These are phyloP conservation scores for Anagyrus pseudococci DNA, from an alignment of 2,888 invertebrate species.

Conservation along the genomic window DNA sequence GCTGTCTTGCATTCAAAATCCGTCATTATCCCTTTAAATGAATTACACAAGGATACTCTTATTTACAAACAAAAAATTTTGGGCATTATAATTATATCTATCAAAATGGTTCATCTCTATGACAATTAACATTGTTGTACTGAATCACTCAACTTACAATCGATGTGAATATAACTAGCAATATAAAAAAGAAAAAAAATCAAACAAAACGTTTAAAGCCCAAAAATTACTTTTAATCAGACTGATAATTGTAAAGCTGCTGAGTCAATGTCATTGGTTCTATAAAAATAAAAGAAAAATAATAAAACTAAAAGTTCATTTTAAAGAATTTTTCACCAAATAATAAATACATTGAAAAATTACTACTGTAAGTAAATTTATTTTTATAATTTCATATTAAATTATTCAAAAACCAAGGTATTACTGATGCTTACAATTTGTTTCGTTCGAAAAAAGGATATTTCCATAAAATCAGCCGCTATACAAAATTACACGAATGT, in stretches of 20 bases:
- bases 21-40: conserved; percentile 40
- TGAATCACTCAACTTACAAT: conserved; percentile 48
- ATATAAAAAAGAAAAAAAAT: conserved; percentile 18
- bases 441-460: too few species aligned
- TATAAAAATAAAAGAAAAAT: conserved; percentile 9
- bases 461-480: too few species aligned
- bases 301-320: too few species aligned
- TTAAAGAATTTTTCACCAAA: too few species aligned
- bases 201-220: conserved; percentile 16
- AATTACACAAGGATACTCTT: too few species aligned
- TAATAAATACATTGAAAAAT: too few species aligned
- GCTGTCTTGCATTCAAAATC: conserved; percentile 34
- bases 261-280: conserved; percentile 18
- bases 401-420: too few species aligned
- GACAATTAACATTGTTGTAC: conserved; percentile 46
- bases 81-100: conserved; percentile 35
- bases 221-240: conserved; percentile 7
- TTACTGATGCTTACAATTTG: too few species aligned
- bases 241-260: neutral
- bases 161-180: conserved; percentile 26
- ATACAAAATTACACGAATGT: too few species aligned
- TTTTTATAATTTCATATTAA: too few species aligned
- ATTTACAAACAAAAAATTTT: conserved; percentile 16
- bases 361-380: too few species aligned
- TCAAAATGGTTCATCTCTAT: conserved; percentile 45